phyloP scores from a whole-genome alignment of 2,888 invertebrate genomes.

The Lochmaea crataegi region DNA sequence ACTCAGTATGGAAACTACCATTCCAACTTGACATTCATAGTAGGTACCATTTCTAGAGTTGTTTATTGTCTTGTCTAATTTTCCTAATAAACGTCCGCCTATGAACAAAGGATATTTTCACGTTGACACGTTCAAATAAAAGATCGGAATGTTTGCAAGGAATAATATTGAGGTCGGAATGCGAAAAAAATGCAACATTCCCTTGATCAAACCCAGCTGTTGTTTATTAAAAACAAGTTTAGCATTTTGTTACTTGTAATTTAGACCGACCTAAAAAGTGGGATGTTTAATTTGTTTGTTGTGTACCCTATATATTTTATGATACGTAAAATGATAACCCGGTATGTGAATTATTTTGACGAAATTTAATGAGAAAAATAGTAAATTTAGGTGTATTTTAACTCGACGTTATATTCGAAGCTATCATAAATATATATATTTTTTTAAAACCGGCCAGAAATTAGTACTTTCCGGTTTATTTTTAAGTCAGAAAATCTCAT shows the following conservation, averaged over 20 bases:
- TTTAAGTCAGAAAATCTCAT: no score
- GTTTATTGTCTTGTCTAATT: no score
- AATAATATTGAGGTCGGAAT: constrained; percentile 27
- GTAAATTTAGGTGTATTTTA: neutral
- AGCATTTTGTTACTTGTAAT: neutral
- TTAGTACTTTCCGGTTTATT: no score
- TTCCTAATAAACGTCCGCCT: neutral
- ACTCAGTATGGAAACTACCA: no score
- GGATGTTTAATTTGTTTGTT: constrained; percentile 1
- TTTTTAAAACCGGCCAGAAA: no score
- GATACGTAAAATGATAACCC: neutral
- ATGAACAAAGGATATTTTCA: constrained; percentile 4
- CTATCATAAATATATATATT: no score
- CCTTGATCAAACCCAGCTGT: constrained; percentile 27
- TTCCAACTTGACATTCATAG: no score
- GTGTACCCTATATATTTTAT: constrained; percentile 9
- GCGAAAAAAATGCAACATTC: constrained; percentile 24
- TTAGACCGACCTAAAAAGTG: constrained; percentile 5
- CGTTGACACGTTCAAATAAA: neutral
- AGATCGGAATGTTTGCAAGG: constrained; percentile 13
- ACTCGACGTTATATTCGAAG: no score
- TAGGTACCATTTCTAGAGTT: no score
- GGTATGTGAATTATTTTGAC: neutral
- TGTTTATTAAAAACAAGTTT: constrained; percentile 21
- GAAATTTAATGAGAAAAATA: neutral